Evolutionary conservation across 2,888 invertebrate genomes (phyloP), one percentile per base, ranked within the genome.

Genomic region (Hypercompe scribonia): DNA sequence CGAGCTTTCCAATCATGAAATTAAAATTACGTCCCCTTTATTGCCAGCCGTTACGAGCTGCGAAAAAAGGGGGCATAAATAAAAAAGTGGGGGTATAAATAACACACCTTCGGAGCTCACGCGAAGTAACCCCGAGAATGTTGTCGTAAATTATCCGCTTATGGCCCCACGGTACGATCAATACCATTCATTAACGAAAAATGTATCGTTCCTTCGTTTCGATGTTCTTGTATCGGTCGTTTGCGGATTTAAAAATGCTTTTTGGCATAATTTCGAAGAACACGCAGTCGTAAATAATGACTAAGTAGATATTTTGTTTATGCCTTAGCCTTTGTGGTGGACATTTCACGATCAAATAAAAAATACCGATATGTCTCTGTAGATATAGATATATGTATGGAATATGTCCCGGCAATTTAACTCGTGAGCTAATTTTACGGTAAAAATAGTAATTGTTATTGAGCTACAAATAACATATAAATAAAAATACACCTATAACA

Each of bases 1-100:
- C 95, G 92, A 95, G 95, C 94, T 95, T 95, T 94, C 94, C 95
- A 95, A 95, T 95, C 95, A 94, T 93, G 95, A 94, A 95, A 95
- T 95, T 95, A 95, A 95, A 95, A 95, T 94, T 91, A 94, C 92
- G 94, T 95, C 94, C 94, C 94, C 92, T 95, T 95, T 95, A 95
- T 91, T 86, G 88, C 93, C 87, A 85, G 91, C 92, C 91, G 95
- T 95, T 95, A 95, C 95, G 95, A 95, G 95, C 95, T 95, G 95
- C 95, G 95, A 95, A 95, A 95, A 95, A 95, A 95, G 95, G 95
- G 94, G 92, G 92, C 91, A 94, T 95, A 94, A 94, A 94, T 93
- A 94, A 94, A 95, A 94, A 94, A 92, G 92, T 92, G 93, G 93
- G 81, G 93, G 90, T 92, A 95, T 95, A 95, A 95, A 95, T 94